Conservation (phyloP, 2,888 invertebrate species). For the Notodonta dromedarius region DNA sequence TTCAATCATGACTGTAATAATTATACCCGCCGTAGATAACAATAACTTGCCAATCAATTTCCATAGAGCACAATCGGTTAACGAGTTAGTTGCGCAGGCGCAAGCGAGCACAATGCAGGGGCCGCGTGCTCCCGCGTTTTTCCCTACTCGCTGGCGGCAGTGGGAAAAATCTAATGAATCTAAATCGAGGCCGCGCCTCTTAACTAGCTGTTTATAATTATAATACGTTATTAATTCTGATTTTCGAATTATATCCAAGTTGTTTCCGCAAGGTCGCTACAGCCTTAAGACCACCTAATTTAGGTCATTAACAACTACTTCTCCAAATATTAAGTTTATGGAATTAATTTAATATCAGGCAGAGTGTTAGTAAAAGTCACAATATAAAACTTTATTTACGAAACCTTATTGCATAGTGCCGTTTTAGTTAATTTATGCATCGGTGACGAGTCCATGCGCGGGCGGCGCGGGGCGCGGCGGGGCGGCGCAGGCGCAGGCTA, state of each 20-base stretch:
- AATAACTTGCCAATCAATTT: not conserved
- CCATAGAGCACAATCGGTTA: not conserved
- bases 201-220: not conserved
- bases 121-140: constrained; percentile 1
- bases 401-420: too few relatives aligned
- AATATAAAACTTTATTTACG: too few relatives aligned
- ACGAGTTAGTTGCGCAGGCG: constrained; percentile 3
- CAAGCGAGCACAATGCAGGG: not conserved
- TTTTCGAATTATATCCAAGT: not conserved
- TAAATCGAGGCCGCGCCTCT: not conserved
- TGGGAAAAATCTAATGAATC: not conserved
- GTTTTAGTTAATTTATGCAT: not conserved
- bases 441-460: not conserved
- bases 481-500: too few relatives aligned
- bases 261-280: not conserved
- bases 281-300: not conserved
- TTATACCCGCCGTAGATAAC: not conserved
- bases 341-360: not conserved
- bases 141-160: not conserved
- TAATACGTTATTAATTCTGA: not conserved
- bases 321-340: not conserved
- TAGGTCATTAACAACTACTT: not conserved
- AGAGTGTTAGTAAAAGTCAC: too few relatives aligned
- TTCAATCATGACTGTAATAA: not conserved
- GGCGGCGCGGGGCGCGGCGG: too few relatives aligned